Evolutionary conservation across 2,888 invertebrate genomes (phyloP).

Genomic region (Ernsta delagoae): DNA sequence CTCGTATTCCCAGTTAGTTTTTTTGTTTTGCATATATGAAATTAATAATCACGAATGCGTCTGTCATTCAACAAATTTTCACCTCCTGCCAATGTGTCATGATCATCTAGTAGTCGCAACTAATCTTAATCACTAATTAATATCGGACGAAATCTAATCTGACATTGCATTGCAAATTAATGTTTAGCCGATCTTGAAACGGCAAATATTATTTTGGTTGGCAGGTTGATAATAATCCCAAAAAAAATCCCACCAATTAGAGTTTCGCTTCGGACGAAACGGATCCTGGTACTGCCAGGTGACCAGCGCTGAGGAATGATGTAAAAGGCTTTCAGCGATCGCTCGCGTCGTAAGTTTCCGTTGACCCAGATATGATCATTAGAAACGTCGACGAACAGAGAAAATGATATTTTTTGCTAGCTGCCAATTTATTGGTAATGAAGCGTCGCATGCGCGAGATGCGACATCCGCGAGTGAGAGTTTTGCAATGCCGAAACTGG

Average conservation of each 20-base stretch:
- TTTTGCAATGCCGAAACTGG: conserved; percentile 81
- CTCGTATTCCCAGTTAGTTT: conserved; percentile 62
- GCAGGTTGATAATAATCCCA: conserved; percentile 54
- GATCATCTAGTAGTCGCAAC: conserved; percentile 61
- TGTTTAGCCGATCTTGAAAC: conserved; percentile 50
- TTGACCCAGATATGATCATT: conserved; percentile 80
- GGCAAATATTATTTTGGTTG: conserved; percentile 59
- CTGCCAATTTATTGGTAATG: conserved; percentile 77
- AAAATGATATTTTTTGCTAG: conserved; percentile 78
- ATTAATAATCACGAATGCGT: conserved; percentile 63
- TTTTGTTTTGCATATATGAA: conserved; percentile 51
- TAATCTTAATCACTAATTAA: conserved; percentile 73
- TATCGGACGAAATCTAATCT: conserved; percentile 57
- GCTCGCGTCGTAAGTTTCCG: conserved; percentile 77
- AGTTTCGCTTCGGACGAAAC: conserved; percentile 58
- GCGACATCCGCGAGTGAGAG: conserved; percentile 82
- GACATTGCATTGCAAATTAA: conserved; percentile 68
- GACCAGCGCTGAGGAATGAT: conserved; percentile 63
- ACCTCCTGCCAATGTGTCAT: conserved; percentile 68
- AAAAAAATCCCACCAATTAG: conserved; percentile 67
- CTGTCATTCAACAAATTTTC: conserved; percentile 72
- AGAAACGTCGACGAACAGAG: conserved; percentile 75
- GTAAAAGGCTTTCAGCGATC: conserved; percentile 82
- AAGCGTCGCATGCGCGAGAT: conserved; percentile 71
- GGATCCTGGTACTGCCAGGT: conserved; percentile 80